A percentile compares a stretch with the other conserved stretches of the same genome.
Evolutionary conservation across 2,888 invertebrate genomes (phyloP).

Genomic region (Heterodera filipjevi): DNA sequence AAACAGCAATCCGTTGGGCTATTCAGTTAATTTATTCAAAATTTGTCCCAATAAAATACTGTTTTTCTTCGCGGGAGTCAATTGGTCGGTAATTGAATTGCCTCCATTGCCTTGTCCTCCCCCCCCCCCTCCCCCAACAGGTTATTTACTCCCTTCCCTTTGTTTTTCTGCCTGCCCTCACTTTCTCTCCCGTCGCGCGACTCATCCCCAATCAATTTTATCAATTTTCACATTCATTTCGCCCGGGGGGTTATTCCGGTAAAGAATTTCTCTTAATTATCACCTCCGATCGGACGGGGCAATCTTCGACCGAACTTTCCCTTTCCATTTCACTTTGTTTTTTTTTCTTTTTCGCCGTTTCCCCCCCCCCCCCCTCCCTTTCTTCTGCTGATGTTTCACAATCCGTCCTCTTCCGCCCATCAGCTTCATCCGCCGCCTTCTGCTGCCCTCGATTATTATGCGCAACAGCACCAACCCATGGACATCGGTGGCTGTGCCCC

Average conservation of each 20-base stretch:
- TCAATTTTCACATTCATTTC: not conserved
- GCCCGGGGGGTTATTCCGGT: not conserved
- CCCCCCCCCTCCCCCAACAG: not conserved
- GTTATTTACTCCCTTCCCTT: not conserved
- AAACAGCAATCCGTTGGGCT: too few species aligned
- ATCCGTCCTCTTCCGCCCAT: not conserved
- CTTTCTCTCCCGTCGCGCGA: slow-evolving; percentile 6
- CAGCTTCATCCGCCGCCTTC: not conserved
- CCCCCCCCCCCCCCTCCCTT: too few species aligned
- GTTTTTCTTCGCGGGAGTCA: not conserved
- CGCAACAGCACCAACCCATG: slow-evolving; percentile 8
- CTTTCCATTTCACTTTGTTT: not conserved
- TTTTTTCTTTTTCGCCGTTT: not conserved
- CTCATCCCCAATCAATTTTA: not conserved
- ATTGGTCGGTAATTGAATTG: not conserved
- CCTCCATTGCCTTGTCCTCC: not conserved
- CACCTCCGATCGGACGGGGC: not conserved
- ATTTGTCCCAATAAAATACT: not conserved
- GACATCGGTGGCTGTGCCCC: not conserved
- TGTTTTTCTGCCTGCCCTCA: not conserved
- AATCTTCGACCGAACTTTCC: not conserved
- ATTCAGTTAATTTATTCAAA: too few species aligned
- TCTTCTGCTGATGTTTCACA: not conserved
- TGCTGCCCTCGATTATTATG: not conserved
- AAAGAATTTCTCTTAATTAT: not conserved